Conservation (phyloP, 2,797 vertebrate species). For the Cygnus olor region DNA sequence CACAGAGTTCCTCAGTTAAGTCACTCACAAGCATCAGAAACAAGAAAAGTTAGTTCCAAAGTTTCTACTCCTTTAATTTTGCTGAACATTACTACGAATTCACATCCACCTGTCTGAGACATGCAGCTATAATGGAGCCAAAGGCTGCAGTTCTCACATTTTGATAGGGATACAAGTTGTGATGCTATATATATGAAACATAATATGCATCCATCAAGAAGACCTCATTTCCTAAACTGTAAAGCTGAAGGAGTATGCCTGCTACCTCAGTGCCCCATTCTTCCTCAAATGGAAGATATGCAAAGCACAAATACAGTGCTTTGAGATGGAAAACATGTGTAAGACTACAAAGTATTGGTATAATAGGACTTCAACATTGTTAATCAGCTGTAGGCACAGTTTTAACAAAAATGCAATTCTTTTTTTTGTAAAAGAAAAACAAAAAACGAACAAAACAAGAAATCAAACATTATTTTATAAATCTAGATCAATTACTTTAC, state of each 20-base stretch:
- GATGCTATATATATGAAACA: background rate
- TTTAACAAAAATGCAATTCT: background rate
- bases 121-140: background rate
- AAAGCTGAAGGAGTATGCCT: background rate
- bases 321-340: background rate
- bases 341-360: background rate
- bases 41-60: background rate
- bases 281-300: background rate
- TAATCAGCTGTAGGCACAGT: background rate
- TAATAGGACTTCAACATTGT: background rate
- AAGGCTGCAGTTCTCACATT: background rate
- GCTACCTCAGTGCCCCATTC: too few relatives aligned
- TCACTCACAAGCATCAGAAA: background rate
- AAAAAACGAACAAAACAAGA: background rate
- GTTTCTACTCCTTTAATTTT: background rate
- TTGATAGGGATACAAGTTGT: background rate
- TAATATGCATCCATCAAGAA: background rate
- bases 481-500: background rate
- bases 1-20: too few relatives aligned
- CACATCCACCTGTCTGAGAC: background rate
- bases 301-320: background rate
- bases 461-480: background rate
- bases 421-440: background rate
- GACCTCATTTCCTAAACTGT: background rate
- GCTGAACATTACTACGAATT: background rate